phyloP scores from a whole-genome alignment of 2,797 vertebrate species.

The Prionace glauca region DNA sequence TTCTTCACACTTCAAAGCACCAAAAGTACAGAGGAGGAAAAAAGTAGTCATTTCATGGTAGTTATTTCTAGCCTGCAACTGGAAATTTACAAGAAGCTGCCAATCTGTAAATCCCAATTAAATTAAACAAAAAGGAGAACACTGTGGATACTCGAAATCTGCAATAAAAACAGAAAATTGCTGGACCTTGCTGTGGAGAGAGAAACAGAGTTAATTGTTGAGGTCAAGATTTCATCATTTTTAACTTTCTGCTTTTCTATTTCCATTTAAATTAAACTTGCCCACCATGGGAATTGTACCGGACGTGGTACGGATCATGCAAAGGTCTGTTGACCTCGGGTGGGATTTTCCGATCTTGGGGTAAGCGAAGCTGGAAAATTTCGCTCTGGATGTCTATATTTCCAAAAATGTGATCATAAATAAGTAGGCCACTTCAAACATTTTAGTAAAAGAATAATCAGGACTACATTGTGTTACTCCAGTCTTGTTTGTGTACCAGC shows the following conservation, averaged over 20 bases:
- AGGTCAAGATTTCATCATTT: no score
- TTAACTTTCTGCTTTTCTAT: no score
- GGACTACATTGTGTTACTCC: background rate
- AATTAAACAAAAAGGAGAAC: no score
- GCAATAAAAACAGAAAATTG: no score
- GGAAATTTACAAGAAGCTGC: background rate
- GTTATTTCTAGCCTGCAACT: background rate
- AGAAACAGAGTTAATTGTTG: no score
- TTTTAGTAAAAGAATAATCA: background rate
- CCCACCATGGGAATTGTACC: no score
- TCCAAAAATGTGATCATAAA: background rate
- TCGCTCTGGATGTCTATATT: background rate
- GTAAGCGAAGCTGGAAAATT: background rate
- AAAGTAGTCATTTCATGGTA: background rate
- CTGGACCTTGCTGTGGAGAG: no score
- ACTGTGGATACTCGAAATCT: no score
- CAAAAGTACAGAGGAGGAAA: background rate
- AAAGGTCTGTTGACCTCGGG: no score
- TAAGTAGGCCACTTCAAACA: background rate
- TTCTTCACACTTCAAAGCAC: background rate
- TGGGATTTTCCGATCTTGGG: no score
- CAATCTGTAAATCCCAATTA: background rate
- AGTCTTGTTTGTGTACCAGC: background rate
- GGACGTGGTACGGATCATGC: no score
- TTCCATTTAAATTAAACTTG: background rate